phyloP scores from a whole-genome alignment of 2,888 invertebrate genomes.

The Andrena praecox region DNA sequence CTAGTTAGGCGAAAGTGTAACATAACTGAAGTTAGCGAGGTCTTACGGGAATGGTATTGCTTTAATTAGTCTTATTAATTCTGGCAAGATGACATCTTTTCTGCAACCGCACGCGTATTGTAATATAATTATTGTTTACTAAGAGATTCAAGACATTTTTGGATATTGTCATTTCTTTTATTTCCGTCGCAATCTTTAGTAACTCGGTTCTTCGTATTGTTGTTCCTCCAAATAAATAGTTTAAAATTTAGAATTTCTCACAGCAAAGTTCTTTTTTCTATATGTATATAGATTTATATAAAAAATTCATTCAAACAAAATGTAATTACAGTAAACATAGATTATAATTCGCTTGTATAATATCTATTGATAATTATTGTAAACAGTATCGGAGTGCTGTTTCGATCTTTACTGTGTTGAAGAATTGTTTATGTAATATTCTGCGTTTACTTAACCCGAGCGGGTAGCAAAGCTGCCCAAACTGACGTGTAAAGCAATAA shows the following conservation, averaged over 20 bases:
- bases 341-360: conserved; percentile 4
- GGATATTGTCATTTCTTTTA: not conserved
- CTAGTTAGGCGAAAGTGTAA: conserved; percentile 23
- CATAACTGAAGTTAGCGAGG: not conserved
- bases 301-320: not conserved
- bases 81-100: not conserved
- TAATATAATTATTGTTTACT: conserved; percentile 22
- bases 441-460: not conserved
- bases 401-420: not conserved
- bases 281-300: not conserved
- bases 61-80: conserved; percentile 15
- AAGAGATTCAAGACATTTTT: conserved; percentile 7
- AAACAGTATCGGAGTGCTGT: not conserved
- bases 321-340: not conserved
- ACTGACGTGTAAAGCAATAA: conserved; percentile 6
- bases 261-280: not conserved
- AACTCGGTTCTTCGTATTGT: not conserved
- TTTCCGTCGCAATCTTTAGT: not conserved
- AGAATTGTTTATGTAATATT: conserved; percentile 5
- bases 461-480: not conserved
- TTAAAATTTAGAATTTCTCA: not conserved
- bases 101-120: not conserved
- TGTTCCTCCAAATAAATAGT: not conserved
- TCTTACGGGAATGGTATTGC: not conserved
- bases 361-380: conserved; percentile 9